Evolutionary conservation across 2,113 vertebrate genomes (phyloP).

Genomic region (Syngnathus scovelli): DNA sequence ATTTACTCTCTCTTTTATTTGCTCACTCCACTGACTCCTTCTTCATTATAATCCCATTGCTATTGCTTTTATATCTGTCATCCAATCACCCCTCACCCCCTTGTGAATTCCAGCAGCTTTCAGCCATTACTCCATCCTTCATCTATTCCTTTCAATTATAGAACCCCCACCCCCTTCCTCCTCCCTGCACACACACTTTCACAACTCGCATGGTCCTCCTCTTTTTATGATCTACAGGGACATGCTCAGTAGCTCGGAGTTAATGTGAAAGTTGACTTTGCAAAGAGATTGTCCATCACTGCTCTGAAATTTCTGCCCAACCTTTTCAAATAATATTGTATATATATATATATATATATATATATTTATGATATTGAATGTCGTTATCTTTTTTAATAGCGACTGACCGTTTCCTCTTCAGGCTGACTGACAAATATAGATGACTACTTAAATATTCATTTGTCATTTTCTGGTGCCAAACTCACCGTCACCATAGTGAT

Average conservation of each 20-base stretch:
- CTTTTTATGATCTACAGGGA: constrained; percentile 30
- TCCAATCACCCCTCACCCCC: constrained; percentile 10
- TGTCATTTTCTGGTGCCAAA: constrained; percentile 16
- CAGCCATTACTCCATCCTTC: constrained; percentile 36
- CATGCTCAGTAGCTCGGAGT: constrained; percentile 20
- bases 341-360: too few relatives aligned
- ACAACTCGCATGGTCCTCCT: not conserved
- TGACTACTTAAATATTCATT: constrained; percentile 34
- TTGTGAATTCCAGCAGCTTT: constrained; percentile 35
- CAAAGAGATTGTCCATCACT: not conserved
- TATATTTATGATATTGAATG: too few relatives aligned
- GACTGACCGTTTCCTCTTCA: not conserved
- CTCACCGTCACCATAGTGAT: constrained; percentile 36
- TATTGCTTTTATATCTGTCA: constrained; percentile 33
- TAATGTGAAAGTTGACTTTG: constrained; percentile 16
- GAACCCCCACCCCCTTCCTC: not conserved
- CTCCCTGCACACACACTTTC: not conserved
- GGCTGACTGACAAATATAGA: constrained; percentile 13
- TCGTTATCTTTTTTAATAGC: not conserved
- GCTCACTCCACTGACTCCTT: not conserved
- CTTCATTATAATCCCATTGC: constrained; percentile 43
- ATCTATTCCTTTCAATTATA: constrained; percentile 33
- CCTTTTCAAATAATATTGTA: not conserved
- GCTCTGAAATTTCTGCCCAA: constrained; percentile 10
- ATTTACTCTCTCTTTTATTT: not conserved